Base-by-base conservation (phyloP, 1,140 invertebrate species). In the Aphelinus atriplicis region DNA sequence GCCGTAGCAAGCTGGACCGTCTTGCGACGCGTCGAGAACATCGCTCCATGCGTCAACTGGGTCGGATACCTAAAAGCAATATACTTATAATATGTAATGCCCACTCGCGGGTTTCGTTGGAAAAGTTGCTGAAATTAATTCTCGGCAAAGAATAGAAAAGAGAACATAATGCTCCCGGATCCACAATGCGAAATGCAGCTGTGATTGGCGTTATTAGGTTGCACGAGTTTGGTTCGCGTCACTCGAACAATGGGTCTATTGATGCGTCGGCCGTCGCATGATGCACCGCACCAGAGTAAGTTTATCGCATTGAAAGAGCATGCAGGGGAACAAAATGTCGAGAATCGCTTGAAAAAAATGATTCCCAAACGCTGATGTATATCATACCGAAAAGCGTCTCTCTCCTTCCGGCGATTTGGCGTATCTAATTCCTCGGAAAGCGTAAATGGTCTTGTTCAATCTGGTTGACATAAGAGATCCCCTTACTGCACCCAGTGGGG, bases 41-140 rank as follows among this genome's bases (percentile, higher is more conserved):
- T 77, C 73, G 46, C 83, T 79, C 87, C 92, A 93, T 72, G 89
- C 85, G 61, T 89, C 85, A 4, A 90, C 87, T 2, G 87, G 88
- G 47, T 85, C 81, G 0, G 91, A 88, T 2, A 89, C 84, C 90
- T 91, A 77, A 9, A 77, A 82, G 46, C 43, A 26, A 4, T 53
- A 9, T 53, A 6, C 4, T 9, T 53, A 53, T 53, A 6, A 53
- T 53, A 6, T 53, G 9, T 6, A 53, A 53, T 53, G 26, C 26
- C 26, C 0, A 26, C 26, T 26, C 26, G 26, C 26, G 26, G 26
- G 26, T 26, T 26, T 26, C 26, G 26, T 26, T 48, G 61, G 47
- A 55, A 50, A 46, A 51, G 50, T 53, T 43, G 26, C 64, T 66
- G 42, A 56, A 45, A 45, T 4, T 10, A 57, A 10, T 57, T 57